Evolutionary conservation across 2,113 vertebrate species (phyloP).

Genomic region (Anguilla japonica): DNA sequence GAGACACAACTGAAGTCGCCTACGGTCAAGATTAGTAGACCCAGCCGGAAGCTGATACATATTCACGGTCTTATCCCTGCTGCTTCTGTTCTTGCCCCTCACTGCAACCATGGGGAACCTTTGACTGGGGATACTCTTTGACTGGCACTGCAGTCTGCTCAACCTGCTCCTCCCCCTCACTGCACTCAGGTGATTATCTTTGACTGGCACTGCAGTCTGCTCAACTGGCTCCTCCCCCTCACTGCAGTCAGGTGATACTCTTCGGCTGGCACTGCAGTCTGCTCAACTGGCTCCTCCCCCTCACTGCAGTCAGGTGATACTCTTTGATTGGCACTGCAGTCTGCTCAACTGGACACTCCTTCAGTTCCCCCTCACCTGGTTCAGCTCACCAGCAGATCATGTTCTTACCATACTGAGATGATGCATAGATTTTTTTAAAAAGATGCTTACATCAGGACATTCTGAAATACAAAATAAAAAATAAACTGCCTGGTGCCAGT

Average conservation of each 20-base stretch:
- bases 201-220: no score
- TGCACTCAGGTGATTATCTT: no score
- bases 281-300: neutral
- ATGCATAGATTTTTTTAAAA: neutral
- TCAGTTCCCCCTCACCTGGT: neutral
- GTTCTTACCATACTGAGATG: neutral
- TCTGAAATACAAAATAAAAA: neutral
- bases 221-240: neutral
- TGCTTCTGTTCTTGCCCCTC: no score
- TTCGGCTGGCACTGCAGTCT: no score
- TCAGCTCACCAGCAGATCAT: neutral
- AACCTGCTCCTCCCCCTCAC: neutral
- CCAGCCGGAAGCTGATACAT: neutral
- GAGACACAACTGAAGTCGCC: neutral
- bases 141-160: no score
- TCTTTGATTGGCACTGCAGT: no score
- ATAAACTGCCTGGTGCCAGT: neutral
- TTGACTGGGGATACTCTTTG: no score
- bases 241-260: neutral
- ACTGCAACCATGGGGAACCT: no score
- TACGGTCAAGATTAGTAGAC: slow-evolving; percentile 9
- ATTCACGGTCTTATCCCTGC: no score
- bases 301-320: no score
- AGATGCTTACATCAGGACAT: neutral
- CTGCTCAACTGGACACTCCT: neutral